Conservation (phyloP, 2,888 invertebrate genomes). For the Lymantria dispar region DNA sequence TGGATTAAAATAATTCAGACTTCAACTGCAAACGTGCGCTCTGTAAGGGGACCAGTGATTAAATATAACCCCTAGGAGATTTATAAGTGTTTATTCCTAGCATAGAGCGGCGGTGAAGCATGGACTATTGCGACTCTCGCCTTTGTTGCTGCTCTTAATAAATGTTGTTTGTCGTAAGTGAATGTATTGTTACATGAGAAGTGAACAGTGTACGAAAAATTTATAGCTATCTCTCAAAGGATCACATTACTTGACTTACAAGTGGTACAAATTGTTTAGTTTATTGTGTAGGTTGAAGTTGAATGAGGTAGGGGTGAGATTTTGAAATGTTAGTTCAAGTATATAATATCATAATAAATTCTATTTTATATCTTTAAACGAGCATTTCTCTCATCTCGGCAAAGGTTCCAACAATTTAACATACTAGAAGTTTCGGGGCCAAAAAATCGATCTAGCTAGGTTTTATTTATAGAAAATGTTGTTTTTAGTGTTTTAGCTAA, state of each 20-base stretch:
- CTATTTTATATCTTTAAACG: too few species aligned
- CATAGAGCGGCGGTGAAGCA: conserved; percentile 40
- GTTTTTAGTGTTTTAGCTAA: too few species aligned
- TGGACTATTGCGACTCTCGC: conserved; percentile 36
- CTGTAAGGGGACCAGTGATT: conserved; percentile 70
- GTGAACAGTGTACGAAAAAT: conserved; percentile 57
- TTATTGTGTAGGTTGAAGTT: background rate
- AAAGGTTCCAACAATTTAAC: too few species aligned
- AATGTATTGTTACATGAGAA: conserved; percentile 61
- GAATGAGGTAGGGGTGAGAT: too few species aligned
- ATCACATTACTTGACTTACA: conserved; percentile 38
- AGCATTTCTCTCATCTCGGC: too few species aligned
- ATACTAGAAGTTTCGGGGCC: too few species aligned
- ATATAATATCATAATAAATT: too few species aligned
- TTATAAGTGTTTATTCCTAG: conserved; percentile 76
- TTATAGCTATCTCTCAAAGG: conserved; percentile 42
- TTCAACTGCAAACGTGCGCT: conserved; percentile 69
- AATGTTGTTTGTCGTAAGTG: conserved; percentile 66
- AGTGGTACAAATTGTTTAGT: conserved; percentile 34
- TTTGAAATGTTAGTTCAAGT: too few species aligned
- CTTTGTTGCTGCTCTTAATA: conserved; percentile 62
- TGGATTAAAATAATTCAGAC: conserved; percentile 71
- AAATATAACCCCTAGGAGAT: conserved; percentile 74
- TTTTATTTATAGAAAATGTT: too few species aligned
- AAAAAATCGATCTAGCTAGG: too few species aligned